These are phyloP conservation scores for Leontocebus nigricollis DNA, from an alignment of 2,797 vertebrate genomes.

Conservation along the genomic window DNA sequence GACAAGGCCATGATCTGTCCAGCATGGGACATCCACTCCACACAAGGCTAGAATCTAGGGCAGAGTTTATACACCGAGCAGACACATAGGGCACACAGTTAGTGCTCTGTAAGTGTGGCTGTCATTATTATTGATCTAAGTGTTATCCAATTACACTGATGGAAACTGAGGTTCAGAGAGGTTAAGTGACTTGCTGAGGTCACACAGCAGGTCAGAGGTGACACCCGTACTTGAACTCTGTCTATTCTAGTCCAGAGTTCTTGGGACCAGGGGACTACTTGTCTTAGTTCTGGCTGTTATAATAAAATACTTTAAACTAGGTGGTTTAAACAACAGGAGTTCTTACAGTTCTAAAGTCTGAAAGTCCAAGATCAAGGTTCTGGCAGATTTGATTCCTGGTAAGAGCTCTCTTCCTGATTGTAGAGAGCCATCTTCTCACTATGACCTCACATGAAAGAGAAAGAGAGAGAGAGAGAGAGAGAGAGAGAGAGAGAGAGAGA, in stretches of 20 bases:
- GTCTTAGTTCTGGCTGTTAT: background rate
- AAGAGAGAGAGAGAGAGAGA: background rate
- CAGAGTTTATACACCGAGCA: background rate
- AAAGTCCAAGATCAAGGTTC: background rate
- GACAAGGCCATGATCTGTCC: background rate
- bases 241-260: background rate
- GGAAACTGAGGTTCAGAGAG: background rate
- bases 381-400: background rate
- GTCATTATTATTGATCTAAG: background rate
- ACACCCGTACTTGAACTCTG: background rate
- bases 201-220: background rate
- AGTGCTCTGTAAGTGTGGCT: background rate
- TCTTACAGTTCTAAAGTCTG: background rate
- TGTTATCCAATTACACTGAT: background rate
- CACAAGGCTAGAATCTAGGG: background rate
- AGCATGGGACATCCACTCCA: background rate
- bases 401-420: background rate
- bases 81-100: background rate
- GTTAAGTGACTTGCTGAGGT: background rate
- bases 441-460: background rate
- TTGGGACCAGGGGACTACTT: background rate
- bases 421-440: background rate
- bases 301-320: too few species aligned
- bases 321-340: background rate
- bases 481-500: background rate